Conservation (phyloP, 2,888 invertebrate species). For the Serripes groenlandicus region DNA sequence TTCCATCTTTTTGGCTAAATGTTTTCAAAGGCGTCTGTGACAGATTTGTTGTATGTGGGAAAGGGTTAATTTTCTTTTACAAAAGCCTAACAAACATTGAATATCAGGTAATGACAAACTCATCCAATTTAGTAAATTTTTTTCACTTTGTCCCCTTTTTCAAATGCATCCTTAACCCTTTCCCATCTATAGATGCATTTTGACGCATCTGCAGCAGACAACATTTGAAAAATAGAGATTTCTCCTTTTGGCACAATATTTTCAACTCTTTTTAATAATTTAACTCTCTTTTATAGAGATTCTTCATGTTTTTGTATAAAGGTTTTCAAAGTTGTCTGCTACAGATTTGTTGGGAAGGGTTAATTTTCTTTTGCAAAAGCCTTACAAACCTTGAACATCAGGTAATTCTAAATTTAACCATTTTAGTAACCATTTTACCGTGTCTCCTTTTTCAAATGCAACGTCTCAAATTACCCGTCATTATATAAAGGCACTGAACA, state of each 20-base stretch:
- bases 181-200: not conserved
- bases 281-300: no score
- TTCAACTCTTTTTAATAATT: no score
- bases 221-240: not conserved
- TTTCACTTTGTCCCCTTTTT: no score
- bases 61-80: not conserved
- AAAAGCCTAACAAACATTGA: not conserved
- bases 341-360: no score
- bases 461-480: not conserved
- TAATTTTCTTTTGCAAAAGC: not conserved
- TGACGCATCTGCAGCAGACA: not conserved
- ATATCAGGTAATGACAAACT: not conserved
- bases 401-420: not conserved
- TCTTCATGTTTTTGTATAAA: no score
- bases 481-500: not conserved
- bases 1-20: no score
- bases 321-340: no score
- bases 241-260: not conserved
- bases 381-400: not conserved
- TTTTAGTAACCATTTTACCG: not conserved
- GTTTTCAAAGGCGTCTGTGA: no score
- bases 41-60: no score
- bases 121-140: no score
- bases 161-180: no score
- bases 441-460: not conserved